These are phyloP conservation scores for Neosilurus hyrtlii DNA, from an alignment of 2,797 vertebrate species.

Conservation along the genomic window DNA sequence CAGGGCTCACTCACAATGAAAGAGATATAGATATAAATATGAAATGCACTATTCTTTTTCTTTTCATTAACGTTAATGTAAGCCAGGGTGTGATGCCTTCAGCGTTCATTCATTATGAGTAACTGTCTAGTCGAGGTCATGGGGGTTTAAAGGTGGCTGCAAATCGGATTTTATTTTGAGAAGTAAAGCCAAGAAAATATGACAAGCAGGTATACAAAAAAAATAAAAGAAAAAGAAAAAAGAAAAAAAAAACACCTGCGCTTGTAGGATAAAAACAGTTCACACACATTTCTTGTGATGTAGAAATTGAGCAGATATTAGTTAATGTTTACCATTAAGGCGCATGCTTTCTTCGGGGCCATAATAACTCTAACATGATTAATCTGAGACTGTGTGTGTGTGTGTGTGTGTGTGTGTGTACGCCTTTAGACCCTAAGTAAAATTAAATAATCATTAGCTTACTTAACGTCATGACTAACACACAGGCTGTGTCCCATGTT, in stretches of 20 bases:
- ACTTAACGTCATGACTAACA: not conserved
- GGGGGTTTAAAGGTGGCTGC: not conserved
- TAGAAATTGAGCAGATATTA: not conserved
- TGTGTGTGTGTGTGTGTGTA: not conserved
- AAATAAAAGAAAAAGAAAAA: not conserved
- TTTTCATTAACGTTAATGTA: not conserved
- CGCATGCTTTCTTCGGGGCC: not conserved
- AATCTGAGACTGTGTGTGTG: not conserved
- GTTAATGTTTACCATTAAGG: not conserved
- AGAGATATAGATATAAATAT: no score
- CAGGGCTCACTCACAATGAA: no score
- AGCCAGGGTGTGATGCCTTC: not conserved
- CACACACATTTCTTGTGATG: not conserved
- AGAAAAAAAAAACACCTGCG: not conserved
- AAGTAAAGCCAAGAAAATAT: no score
- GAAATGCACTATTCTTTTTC: no score
- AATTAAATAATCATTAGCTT: not conserved
- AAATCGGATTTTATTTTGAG: not conserved
- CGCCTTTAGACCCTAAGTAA: not conserved
- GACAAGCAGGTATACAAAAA: no score
- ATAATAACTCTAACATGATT: not conserved
- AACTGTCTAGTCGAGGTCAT: not conserved
- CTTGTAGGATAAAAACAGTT: not conserved
- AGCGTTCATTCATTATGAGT: not conserved
- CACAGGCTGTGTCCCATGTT: not conserved